Percentiles rank a stretch among this genome's conserved stretches.
phyloP scores from a whole-genome alignment of 2,888 invertebrate genomes.

The Ceriagrion tenellum region DNA sequence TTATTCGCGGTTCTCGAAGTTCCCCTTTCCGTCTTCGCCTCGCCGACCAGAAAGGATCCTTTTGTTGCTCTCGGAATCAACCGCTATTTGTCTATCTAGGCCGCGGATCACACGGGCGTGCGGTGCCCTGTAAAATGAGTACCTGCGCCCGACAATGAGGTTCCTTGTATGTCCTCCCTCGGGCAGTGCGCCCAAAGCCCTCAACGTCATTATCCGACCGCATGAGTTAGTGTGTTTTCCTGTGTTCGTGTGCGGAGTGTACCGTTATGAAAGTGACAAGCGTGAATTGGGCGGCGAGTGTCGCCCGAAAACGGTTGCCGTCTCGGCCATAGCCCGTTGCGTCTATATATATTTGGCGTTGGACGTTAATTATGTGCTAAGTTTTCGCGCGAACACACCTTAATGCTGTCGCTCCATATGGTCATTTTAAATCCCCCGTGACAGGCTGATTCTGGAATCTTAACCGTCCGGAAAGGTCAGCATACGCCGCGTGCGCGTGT shows the following conservation, averaged over 20 bases:
- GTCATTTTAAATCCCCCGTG: not conserved
- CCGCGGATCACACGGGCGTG: not conserved
- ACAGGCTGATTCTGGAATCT: not conserved
- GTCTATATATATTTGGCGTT: not conserved
- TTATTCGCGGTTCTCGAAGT: not conserved
- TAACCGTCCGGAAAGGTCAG: not conserved
- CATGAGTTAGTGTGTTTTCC: not conserved
- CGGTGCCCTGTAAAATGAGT: not conserved
- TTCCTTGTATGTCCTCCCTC: not conserved
- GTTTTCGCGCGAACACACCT: not conserved
- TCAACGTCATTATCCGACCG: not conserved
- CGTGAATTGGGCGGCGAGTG: not conserved
- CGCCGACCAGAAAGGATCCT: not conserved
- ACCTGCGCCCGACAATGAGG: not conserved
- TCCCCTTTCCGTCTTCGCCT: not conserved
- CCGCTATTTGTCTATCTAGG: not conserved
- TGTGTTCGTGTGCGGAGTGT: not conserved
- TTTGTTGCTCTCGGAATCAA: not conserved
- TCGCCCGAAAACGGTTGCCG: not conserved
- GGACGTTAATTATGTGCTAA: constrained; percentile 23
- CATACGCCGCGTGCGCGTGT: not conserved
- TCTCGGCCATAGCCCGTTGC: not conserved
- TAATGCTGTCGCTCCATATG: not conserved
- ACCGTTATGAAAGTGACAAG: constrained; percentile 13
- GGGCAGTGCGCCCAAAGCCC: not conserved